A percentile compares a stretch with the other conserved stretches of the same genome.
phyloP scores from a whole-genome alignment of 2,113 vertebrate species.

The Rhinopomastus cyanomelas region DNA sequence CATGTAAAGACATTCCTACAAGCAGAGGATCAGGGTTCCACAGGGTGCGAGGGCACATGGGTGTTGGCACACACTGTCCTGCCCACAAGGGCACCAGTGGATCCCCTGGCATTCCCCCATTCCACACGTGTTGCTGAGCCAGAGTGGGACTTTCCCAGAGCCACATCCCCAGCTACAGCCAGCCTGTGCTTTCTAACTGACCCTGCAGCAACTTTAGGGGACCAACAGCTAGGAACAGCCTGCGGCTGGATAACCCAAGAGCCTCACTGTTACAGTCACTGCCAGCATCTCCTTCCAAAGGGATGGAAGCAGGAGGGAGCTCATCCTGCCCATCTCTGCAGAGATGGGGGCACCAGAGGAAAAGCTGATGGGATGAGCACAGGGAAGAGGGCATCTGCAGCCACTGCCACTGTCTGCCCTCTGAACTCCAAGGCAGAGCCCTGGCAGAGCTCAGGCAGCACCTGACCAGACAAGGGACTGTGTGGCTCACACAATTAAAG shows the following conservation, averaged over 20 bases:
- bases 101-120: neutral
- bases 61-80: neutral
- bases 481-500: neutral
- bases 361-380: accelerated
- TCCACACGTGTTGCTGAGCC: neutral
- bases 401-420: accelerated
- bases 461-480: neutral
- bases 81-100: neutral
- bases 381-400: neutral
- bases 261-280: neutral
- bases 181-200: neutral
- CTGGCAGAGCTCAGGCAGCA: neutral
- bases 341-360: neutral
- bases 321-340: neutral
- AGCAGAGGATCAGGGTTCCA: accelerated
- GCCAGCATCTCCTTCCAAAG: neutral
- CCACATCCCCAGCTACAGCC: neutral
- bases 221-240: neutral
- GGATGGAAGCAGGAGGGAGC: neutral
- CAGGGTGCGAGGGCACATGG: neutral
- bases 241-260: accelerated
- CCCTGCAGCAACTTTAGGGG: neutral
- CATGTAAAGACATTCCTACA: neutral
- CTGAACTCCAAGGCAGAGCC: neutral
- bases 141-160: neutral